These are phyloP conservation scores for Ophthalmolycus amberensis DNA, from an alignment of 2,113 vertebrate genomes.

Conservation along the genomic window DNA sequence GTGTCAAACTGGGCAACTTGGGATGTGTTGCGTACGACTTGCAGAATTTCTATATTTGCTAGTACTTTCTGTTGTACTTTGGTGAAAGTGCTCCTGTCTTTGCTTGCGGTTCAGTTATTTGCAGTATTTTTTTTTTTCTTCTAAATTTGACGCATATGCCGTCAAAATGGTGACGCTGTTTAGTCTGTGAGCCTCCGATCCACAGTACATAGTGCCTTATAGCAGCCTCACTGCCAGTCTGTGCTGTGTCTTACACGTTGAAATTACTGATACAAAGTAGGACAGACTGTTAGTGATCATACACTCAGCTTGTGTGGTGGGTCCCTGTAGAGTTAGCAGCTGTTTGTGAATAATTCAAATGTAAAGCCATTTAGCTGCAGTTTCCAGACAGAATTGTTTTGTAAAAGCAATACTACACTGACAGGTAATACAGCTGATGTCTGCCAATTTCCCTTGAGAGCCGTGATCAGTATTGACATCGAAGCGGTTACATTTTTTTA, in stretches of 20 bases:
- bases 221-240: not conserved
- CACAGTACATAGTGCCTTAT: not conserved
- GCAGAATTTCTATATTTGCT: not conserved
- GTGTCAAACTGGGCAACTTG: not conserved
- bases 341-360: conserved; percentile 70
- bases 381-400: conserved; percentile 57
- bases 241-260: conserved; percentile 6
- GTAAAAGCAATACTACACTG: conserved; percentile 20
- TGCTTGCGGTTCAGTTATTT: not conserved
- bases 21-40: no score
- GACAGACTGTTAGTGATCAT: conserved; percentile 44
- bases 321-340: conserved; percentile 52
- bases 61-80: not conserved
- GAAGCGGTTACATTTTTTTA: conserved; percentile 14
- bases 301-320: conserved; percentile 27
- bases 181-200: not conserved
- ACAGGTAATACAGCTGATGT: conserved; percentile 46
- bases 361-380: conserved; percentile 51
- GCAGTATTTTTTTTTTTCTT: not conserved
- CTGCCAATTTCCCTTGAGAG: conserved; percentile 28
- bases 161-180: not conserved
- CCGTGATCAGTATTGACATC: conserved; percentile 30
- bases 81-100: not conserved
- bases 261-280: conserved; percentile 36
- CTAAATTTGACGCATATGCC: not conserved